phyloP scores from a whole-genome alignment of 2,888 invertebrate genomes.

The Alentia gelatinosa region DNA sequence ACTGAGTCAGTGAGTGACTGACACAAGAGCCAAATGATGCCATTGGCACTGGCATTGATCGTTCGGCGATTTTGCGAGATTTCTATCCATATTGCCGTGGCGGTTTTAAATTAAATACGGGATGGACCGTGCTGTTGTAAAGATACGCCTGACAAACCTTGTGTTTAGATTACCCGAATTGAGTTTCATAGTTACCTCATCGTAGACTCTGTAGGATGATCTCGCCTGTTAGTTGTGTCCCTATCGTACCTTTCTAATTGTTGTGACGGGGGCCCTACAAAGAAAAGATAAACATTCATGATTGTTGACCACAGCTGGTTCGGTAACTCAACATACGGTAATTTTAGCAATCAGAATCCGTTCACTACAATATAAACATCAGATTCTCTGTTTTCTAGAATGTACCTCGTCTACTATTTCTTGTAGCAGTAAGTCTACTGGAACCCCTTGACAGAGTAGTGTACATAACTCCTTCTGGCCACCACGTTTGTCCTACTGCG shows the following conservation, averaged over 20 bases:
- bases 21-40: no score
- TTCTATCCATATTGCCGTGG: no score
- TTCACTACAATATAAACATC: no score
- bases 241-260: not conserved
- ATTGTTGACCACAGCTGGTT: not conserved
- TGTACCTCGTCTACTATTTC: constrained; percentile 15
- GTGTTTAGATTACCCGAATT: no score
- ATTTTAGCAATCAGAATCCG: no score
- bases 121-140: no score
- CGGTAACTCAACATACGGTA: no score
- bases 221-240: not conserved
- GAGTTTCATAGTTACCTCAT: not conserved
- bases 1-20: no score
- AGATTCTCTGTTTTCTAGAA: not conserved
- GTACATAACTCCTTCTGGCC: constrained; percentile 34
- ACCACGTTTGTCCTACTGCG: constrained; percentile 16
- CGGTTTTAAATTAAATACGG: no score
- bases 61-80: no score
- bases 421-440: constrained; percentile 33
- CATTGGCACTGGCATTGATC: no score
- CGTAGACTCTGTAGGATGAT: not conserved
- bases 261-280: not conserved
- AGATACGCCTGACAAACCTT: no score
- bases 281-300: not conserved
- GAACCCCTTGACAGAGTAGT: constrained; percentile 43